These are phyloP conservation scores for Drosophila parvula DNA, from an alignment of 1,140 invertebrate species.

Conservation along the genomic window DNA sequence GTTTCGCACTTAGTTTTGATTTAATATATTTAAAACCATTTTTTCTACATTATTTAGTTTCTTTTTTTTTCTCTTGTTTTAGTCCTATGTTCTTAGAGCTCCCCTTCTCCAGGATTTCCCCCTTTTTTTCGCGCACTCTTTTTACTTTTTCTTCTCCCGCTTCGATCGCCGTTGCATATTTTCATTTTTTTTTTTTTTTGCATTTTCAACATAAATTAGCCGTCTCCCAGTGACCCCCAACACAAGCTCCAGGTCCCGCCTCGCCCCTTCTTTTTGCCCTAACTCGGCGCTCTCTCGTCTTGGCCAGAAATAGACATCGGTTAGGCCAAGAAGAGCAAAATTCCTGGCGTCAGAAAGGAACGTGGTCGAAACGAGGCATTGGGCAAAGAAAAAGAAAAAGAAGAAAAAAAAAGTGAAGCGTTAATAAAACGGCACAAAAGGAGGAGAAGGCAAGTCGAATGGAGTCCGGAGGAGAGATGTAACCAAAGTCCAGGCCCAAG, in stretches of 20 bases:
- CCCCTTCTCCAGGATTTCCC: neutral
- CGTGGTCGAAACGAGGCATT: conserved; percentile 39
- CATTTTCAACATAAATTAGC: conserved; percentile 52
- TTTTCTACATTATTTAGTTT: neutral
- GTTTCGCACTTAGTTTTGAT: neutral
- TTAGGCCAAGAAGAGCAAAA: conserved; percentile 52
- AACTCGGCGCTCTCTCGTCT: conserved; percentile 2
- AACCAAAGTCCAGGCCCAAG: conserved; percentile 68
- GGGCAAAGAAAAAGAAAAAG: conserved; percentile 27
- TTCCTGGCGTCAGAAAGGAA: conserved; percentile 64
- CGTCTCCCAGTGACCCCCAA: conserved; percentile 54
- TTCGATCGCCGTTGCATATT: conserved; percentile 46
- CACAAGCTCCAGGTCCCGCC: conserved; percentile 5
- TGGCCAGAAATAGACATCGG: conserved; percentile 49
- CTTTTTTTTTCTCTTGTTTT: neutral
- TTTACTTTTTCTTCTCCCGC: conserved; percentile 14
- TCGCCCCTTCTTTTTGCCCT: conserved; percentile 1
- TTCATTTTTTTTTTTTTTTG: conserved; percentile 41
- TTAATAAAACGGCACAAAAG: conserved; percentile 79
- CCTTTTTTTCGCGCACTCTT: neutral
- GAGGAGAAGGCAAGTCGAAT: conserved; percentile 23
- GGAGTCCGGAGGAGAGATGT: conserved; percentile 58
- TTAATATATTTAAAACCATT: neutral
- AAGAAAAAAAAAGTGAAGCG: conserved; percentile 68
- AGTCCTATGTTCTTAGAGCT: neutral